Evolutionary conservation across 2,888 invertebrate genomes (phyloP), one percentile per base, ranked within the genome.

Genomic region (Entomobrya proxima): DNA sequence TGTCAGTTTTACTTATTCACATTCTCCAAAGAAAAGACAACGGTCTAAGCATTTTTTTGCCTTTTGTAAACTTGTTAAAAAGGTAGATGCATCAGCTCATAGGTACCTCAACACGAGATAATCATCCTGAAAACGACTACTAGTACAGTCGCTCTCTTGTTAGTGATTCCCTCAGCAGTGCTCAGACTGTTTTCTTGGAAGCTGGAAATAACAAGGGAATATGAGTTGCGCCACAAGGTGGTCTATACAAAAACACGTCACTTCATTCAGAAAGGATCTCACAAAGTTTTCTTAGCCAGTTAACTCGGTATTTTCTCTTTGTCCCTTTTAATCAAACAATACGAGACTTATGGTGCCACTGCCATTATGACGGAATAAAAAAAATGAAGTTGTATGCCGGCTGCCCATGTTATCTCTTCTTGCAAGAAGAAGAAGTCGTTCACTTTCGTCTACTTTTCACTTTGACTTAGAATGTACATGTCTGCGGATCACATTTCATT

Each of bases 251-350:
- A 52, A 11, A 52, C 15, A 30, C 5, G 32, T 15, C 15, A 2
- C n/a, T 7, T n/a, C n/a, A n/a, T 32, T 0, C 3, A 32, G 30
- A n/a, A 32, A 32, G 5, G 32, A 32, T 61, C 61, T 15, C 11
- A 24, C 52, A 30, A 77, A 79, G 52, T 64, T 67, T 67, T 74
- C 37, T 50, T 50, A 4, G 11, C 50, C 21, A 35, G 67, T 61
- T 67, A 61, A 64, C 67, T 64, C 50, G 24, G 15, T 32, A 32
- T 32, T 32, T 61, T 27, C n/a, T n/a, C n/a, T n/a, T 55, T 27
- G 6, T 7, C 52, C 58, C 55, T 32, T 79, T 79, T 79, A 79
- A 79, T 67, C 69, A 69, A 79, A 79, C 79, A 69, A 79, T 69
- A 27, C 27, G 69, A 37, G 79, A 55, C 69, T 79, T 79, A 64